These are phyloP conservation scores for Andrena camellia DNA, from an alignment of 2,888 invertebrate genomes.

Conservation along the genomic window DNA sequence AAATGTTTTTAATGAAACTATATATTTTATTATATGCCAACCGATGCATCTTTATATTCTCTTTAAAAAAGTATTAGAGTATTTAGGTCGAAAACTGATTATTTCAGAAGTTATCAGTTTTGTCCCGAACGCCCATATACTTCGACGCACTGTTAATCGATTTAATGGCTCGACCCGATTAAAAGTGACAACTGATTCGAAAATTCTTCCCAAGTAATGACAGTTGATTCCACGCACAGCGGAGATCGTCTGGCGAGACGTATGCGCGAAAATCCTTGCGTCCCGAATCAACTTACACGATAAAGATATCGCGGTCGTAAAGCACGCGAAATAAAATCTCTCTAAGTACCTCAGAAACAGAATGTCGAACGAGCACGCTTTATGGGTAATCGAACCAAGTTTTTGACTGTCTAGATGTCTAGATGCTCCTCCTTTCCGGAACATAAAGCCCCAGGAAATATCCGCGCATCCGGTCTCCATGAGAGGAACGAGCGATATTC, in stretches of 20 bases:
- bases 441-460: slow-evolving; percentile 72
- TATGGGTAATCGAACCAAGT: slow-evolving; percentile 78
- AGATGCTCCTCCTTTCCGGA: slow-evolving; percentile 75
- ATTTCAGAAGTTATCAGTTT: too few relatives aligned
- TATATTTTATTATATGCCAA: too few relatives aligned
- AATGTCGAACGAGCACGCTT: slow-evolving; percentile 74
- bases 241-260: not conserved
- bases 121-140: too few relatives aligned
- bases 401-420: slow-evolving; percentile 78
- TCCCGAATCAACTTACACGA: slow-evolving; percentile 55
- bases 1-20: too few relatives aligned
- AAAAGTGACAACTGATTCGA: not conserved
- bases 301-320: slow-evolving; percentile 71
- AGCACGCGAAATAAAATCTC: slow-evolving; percentile 76
- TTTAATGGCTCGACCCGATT: not conserved
- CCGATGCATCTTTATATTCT: too few relatives aligned
- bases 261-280: slow-evolving; percentile 49
- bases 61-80: too few relatives aligned
- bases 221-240: not conserved
- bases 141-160: too few relatives aligned
- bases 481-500: slow-evolving; percentile 5
- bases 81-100: too few relatives aligned
- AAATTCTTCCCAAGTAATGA: not conserved
- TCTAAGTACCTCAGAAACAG: slow-evolving; percentile 76
- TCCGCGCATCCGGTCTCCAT: slow-evolving; percentile 34